Evolutionary conservation across 2,797 vertebrate species (phyloP).

Genomic region (Cuculus canorus): DNA sequence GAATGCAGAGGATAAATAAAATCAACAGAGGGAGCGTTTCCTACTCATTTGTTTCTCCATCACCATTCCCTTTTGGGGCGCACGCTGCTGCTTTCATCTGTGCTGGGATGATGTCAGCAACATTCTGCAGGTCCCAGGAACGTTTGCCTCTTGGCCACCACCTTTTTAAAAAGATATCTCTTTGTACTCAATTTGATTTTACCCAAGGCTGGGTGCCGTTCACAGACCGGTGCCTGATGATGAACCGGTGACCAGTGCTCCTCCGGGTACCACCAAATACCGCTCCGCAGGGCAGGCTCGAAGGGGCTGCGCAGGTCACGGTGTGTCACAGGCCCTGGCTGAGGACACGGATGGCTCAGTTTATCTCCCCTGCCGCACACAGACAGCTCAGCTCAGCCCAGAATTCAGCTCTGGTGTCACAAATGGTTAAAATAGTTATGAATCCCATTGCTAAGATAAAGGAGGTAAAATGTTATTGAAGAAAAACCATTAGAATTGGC

Average conservation of each 20-base stretch:
- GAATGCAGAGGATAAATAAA: neutral
- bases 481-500: neutral
- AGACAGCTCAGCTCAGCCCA: neutral
- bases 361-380: fast-evolving
- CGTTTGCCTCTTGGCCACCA: neutral
- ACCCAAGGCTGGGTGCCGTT: neutral
- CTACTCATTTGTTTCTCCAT: neutral
- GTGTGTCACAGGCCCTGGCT: too few relatives aligned
- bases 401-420: neutral
- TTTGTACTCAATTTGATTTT: neutral
- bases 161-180: neutral
- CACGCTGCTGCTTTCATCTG: neutral
- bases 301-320: neutral
- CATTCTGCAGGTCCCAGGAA: neutral
- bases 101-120: neutral
- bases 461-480: neutral
- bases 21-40: neutral
- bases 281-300: fast-evolving
- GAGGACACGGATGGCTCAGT: neutral
- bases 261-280: neutral
- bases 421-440: neutral
- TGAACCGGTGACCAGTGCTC: neutral
- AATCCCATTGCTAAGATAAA: neutral
- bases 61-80: neutral
- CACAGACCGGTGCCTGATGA: neutral